A percentile compares a stretch with the other conserved stretches of the same genome.
These are phyloP conservation scores for Intellagama lesueurii DNA, from an alignment of 2,797 vertebrate genomes.

Conservation along the genomic window DNA sequence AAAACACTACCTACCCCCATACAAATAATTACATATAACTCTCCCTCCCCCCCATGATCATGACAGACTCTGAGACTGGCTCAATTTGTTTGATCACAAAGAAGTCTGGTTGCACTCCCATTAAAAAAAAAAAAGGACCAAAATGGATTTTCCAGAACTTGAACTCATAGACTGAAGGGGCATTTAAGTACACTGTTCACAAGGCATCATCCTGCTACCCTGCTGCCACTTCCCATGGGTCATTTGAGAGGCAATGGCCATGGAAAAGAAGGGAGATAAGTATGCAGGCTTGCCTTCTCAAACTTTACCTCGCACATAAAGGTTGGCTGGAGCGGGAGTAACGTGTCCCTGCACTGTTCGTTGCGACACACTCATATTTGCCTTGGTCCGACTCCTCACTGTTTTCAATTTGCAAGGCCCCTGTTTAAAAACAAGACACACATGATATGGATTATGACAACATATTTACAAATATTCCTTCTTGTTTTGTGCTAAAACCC, in stretches of 20 bases:
- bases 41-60: not conserved
- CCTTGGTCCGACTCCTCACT: slow-evolving; percentile 98
- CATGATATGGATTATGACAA: slow-evolving; percentile 61
- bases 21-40: slow-evolving; percentile 31
- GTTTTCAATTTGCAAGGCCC: slow-evolving; percentile 97
- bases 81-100: slow-evolving; percentile 25
- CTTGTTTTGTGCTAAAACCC: slow-evolving; percentile 1
- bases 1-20: slow-evolving; percentile 4
- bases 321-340: slow-evolving; percentile 96
- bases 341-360: slow-evolving; percentile 94
- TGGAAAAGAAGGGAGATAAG: slow-evolving; percentile 40
- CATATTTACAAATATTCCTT: slow-evolving; percentile 46
- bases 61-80: slow-evolving; percentile 7
- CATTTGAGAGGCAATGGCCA: slow-evolving; percentile 26
- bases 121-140: slow-evolving; percentile 14
- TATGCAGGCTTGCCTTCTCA: slow-evolving; percentile 72
- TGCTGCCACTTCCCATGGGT: slow-evolving; percentile 8
- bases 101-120: not conserved
- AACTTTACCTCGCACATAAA: slow-evolving; percentile 94
- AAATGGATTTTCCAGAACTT: not conserved
- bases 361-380: slow-evolving; percentile 97
- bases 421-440: slow-evolving; percentile 80
- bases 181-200: slow-evolving; percentile 2
- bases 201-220: slow-evolving; percentile 1
- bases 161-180: slow-evolving; percentile 40